Conservation (phyloP, 2,888 invertebrate genomes). For the Eustalomyia histrio region DNA sequence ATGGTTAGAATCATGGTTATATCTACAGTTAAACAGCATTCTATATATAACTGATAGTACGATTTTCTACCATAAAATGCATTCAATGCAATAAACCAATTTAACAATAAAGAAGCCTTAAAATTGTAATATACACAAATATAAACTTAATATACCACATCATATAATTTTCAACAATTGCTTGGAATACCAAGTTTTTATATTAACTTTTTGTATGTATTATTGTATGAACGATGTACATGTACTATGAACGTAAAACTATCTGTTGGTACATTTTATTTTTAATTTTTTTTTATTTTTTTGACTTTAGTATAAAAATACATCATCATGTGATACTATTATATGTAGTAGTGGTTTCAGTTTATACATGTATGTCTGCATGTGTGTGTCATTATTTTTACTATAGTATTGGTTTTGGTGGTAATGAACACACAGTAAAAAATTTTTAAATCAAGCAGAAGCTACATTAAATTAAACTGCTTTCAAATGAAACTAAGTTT, state of each 20-base stretch:
- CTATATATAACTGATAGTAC: background rate
- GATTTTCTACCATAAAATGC: background rate
- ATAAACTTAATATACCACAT: background rate
- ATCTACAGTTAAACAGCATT: background rate
- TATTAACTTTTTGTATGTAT: background rate
- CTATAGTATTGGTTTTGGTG: background rate
- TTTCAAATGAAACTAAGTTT: too few relatives aligned
- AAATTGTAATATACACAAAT: background rate
- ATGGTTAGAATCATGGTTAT: constrained; percentile 7
- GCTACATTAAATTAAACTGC: too few relatives aligned
- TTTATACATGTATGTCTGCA: background rate
- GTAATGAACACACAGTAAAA: background rate
- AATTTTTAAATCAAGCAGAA: too few relatives aligned
- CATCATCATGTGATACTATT: background rate
- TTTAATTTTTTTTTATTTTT: background rate
- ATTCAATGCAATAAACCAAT: background rate
- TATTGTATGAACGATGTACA: background rate
- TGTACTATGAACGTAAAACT: background rate
- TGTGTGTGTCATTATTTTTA: background rate
- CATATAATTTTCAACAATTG: background rate
- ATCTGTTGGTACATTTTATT: background rate
- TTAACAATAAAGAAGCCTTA: background rate
- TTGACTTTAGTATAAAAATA: background rate
- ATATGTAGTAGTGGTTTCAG: background rate
- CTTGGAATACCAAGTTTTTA: background rate